Percentiles rank a stretch among this genome's conserved stretches.
Evolutionary conservation across 2,888 invertebrate genomes (phyloP).

Genomic region (Adineta ricciae): DNA sequence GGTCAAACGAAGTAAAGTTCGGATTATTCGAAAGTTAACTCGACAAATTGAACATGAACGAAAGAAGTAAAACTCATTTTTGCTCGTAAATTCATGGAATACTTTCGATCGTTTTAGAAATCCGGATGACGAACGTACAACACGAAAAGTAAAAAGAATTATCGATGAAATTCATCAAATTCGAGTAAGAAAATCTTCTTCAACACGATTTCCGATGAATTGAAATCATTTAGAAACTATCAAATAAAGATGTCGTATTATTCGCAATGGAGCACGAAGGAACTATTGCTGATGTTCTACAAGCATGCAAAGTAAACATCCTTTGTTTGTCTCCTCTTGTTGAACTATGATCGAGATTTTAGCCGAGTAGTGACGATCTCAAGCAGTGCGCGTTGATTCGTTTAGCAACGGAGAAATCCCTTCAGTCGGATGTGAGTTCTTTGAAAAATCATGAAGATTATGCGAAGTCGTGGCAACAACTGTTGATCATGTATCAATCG

Average conservation of each 20-base stretch:
- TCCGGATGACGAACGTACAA: not conserved
- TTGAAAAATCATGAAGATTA: not conserved
- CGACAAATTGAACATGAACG: constrained; percentile 5
- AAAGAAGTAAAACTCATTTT: not conserved
- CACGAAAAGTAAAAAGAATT: not conserved
- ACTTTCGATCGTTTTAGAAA: not conserved
- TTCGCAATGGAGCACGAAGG: not conserved
- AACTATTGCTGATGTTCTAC: not conserved
- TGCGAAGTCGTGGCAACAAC: not conserved
- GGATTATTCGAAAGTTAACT: not conserved
- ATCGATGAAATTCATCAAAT: not conserved
- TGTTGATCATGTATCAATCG: not conserved
- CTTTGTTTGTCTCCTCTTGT: not conserved
- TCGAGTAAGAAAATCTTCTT: not conserved
- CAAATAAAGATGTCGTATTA: not conserved
- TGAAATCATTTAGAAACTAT: not conserved
- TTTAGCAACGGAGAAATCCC: not conserved
- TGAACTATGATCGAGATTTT: not conserved
- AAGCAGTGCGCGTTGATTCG: not conserved
- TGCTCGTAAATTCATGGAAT: not conserved
- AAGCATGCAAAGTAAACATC: not conserved
- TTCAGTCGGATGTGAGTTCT: not conserved
- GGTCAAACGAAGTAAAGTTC: not conserved
- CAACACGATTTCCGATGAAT: not conserved
- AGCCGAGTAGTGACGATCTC: not conserved